Evolutionary conservation across 2,797 vertebrate genomes (phyloP), one percentile per base, ranked within the genome.

Genomic region (Pempheris klunzingeri): DNA sequence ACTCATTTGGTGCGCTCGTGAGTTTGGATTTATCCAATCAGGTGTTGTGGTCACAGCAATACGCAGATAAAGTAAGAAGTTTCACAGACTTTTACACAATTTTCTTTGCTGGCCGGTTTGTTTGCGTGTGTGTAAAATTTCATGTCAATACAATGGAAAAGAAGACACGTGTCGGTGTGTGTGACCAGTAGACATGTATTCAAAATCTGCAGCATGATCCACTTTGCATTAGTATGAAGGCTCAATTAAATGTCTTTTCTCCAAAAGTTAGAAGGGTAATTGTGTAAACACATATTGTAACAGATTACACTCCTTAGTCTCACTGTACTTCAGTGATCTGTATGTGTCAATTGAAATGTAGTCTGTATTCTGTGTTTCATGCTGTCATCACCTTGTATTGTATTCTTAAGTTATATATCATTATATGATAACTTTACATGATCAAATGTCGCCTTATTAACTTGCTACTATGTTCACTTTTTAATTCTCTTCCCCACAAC

Each of bases 131-230:
- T 5, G 18, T 55, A 32, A 63, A 34, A 8, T 22, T 39, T 43
- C 13, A n/a, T 15, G 18, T 54, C 13, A 32, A 22, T 17, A 32
- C 14, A 7, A 34, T 30, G 1, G 18, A 55, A 28, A 5, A 8
- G 34, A 65, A 14, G 26, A 1, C 30, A 22, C 5, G 52, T 50
- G 17, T 65, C 3, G 43, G 26, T 59, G 22, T 68, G 5, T 59
- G 1, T 54, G 32, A 30, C 71, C 50, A 39, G 2, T 39, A 50
- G 65, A 65, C 44, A 58, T 57, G 38, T 68, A 43, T 52, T 52
- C 44, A 50, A 49, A 65, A 52, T 49, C 60, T 57, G 30, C 15
- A 15, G 47, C 15, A 0, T 41, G 30, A 60, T 7, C 46, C 18
- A 41, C 11, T 41, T 75, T 52, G 26, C 12, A 10, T 41, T 14